A percentile compares a stretch with the other conserved stretches of the same genome.
Evolutionary conservation across 2,888 invertebrate genomes (phyloP).

Genomic region (Pammene fasciana): DNA sequence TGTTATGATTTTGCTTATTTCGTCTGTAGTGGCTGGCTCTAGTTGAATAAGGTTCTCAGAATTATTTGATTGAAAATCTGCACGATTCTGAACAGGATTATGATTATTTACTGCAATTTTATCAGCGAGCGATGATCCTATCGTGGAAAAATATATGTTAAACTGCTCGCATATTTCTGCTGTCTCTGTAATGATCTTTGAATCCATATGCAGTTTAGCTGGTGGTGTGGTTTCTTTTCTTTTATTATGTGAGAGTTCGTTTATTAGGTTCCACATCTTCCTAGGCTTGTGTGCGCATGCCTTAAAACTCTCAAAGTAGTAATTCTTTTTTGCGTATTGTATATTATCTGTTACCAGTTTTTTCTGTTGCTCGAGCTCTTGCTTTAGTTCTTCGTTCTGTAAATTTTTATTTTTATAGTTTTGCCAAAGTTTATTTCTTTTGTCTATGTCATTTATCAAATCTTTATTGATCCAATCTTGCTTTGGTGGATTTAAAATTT

Average conservation of each 20-base stretch:
- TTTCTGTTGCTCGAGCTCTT: neutral
- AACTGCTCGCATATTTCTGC: slow-evolving; percentile 5
- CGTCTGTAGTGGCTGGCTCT: neutral
- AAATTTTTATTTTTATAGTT: too few species aligned
- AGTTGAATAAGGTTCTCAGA: neutral
- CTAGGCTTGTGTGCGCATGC: neutral
- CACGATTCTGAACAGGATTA: neutral
- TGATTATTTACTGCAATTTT: neutral
- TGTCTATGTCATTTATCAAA: neutral
- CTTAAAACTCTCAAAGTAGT: neutral
- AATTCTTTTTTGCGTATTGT: neutral
- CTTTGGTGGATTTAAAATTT: neutral
- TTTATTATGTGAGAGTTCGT: neutral
- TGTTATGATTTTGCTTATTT: slow-evolving; percentile 24
- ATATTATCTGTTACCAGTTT: neutral
- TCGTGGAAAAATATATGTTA: slow-evolving; percentile 10
- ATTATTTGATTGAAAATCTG: neutral
- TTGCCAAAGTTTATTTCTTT: neutral
- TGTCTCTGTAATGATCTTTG: neutral
- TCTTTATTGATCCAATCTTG: slow-evolving; percentile 2
- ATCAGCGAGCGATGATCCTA: neutral
- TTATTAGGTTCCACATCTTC: neutral
- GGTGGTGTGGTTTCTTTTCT: neutral
- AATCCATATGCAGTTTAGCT: neutral
- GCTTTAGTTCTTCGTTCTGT: neutral